Base-by-base conservation (phyloP, 2,888 invertebrate species). In the Caenorhabditis zanzibari region DNA sequence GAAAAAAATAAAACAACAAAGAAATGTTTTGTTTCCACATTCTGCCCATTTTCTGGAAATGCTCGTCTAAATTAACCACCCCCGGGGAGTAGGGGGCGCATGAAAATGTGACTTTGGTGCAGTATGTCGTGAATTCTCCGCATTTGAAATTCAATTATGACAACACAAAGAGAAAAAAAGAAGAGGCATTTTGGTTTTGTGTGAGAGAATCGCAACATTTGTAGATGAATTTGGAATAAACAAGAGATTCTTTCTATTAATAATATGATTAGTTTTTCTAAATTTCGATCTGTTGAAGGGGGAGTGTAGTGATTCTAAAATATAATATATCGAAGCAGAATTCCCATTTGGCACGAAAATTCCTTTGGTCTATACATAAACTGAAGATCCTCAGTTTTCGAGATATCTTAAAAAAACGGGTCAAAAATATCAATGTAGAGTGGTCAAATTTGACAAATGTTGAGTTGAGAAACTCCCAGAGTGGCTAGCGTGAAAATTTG, bases 141-240 rank as follows among this genome's bases (percentile, higher is more conserved):
- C 79, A 71, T 79, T 79, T 79, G 44, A 54, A 71, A 79, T 79
- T 79, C 41, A 79, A 79, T 79, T 79, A 79, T 79, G 79, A 71
- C 71, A 54, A 61, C 79, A 69, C 71, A 71, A 56, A 79, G 24
- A 69, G n/a, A 71, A n/a, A 66, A 47, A 35, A 47, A 35, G 49
- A 64, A 64, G 49, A 49, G 56, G 47, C 76, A 38, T 61, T 76
- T 68, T 59, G 52, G 35, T 61, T 73, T 66, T 47, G 41, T 66
- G 47, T 16, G 44, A 28, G 38, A 58, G 35, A 59, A 32, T 28
- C n/a, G 5, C 44, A 44, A 26, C 44, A 44, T 44, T 44, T 44
- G 63, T 19, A 41, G 41, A 74, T 26, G 47, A 63, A 10, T 26
- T 19, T 58, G 22, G n/a, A 44, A 77, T 26, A 69, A 64, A 54